Percentiles rank a stretch among this genome's conserved stretches.
Conservation (phyloP, 2,888 invertebrate species). For the Abrostola tripartita region DNA sequence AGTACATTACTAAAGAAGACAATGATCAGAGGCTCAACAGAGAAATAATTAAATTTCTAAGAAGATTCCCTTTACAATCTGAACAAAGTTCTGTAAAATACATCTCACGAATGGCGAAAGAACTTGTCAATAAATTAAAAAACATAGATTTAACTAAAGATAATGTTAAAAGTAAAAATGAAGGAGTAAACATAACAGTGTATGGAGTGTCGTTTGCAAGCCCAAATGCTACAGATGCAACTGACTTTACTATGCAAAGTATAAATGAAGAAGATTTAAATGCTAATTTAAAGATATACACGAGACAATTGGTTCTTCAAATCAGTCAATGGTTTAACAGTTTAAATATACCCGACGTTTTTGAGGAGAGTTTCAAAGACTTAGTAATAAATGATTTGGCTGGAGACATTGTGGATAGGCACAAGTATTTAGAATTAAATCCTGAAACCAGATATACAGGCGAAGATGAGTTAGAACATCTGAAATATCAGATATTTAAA, state of each 20-base stretch:
- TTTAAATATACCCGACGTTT: slow-evolving; percentile 52
- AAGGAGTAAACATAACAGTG: slow-evolving; percentile 13
- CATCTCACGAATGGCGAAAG: slow-evolving; percentile 22
- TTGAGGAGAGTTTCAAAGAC: slow-evolving; percentile 55
- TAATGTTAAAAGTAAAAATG: background rate
- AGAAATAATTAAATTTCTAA: slow-evolving; percentile 33
- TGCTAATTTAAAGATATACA: slow-evolving; percentile 54
- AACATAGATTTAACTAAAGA: slow-evolving; percentile 1
- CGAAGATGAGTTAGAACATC: slow-evolving; percentile 70
- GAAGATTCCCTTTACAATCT: slow-evolving; percentile 20
- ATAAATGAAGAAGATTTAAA: slow-evolving; percentile 52
- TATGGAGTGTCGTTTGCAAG: slow-evolving; percentile 27
- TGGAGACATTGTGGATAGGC: slow-evolving; percentile 74
- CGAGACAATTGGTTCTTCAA: slow-evolving; percentile 62
- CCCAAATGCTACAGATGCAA: slow-evolving; percentile 3
- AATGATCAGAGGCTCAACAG: slow-evolving; percentile 12
- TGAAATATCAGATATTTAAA: slow-evolving; percentile 78
- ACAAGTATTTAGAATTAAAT: slow-evolving; percentile 72
- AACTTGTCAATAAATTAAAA: slow-evolving; percentile 26
- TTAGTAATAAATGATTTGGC: slow-evolving; percentile 69
- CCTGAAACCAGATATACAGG: slow-evolving; percentile 50
- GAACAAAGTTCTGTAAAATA: slow-evolving; percentile 22
- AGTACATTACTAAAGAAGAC: slow-evolving; percentile 4
- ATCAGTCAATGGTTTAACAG: slow-evolving; percentile 71
- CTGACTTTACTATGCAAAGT: slow-evolving; percentile 37